These are phyloP conservation scores for Aurelia coerulea DNA, from an alignment of 30 jellyfish, hydroid and myxozoan genomes.

Conservation along the genomic window DNA sequence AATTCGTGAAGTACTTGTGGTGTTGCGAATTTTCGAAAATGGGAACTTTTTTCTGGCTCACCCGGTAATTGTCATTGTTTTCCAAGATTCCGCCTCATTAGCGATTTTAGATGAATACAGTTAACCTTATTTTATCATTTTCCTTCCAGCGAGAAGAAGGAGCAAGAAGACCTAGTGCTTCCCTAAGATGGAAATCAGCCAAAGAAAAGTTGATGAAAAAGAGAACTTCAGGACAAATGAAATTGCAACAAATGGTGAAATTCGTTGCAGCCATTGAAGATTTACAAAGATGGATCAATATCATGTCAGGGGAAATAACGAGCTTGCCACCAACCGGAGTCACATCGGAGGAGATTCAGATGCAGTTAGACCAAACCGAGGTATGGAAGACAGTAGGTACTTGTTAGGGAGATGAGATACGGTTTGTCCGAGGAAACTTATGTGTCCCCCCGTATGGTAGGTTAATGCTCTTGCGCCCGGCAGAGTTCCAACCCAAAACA, in stretches of 20 bases:
- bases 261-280: conserved; percentile 76
- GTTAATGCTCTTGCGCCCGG: no score
- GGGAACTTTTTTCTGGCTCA: no score
- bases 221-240: conserved; percentile 39
- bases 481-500: no score
- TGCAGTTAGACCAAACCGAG: conserved; percentile 80
- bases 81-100: no score
- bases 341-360: conserved; percentile 76
- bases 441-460: no score
- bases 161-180: conserved; percentile 28
- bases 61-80: no score
- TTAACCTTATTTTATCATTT: not conserved
- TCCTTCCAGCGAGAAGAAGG: conserved; percentile 9
- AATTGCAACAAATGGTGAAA: conserved; percentile 60
- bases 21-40: no score
- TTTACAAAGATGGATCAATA: conserved; percentile 82
- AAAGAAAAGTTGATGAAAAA: conserved; percentile 60
- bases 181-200: conserved; percentile 65
- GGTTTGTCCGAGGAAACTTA: no score
- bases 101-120: no score
- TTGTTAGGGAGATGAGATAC: no score
- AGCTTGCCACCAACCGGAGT: conserved; percentile 76
- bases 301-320: conserved; percentile 64
- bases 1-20: no score
- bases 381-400: no score